Conservation (phyloP, 2,888 invertebrate species). For the Adineta ricciae region DNA sequence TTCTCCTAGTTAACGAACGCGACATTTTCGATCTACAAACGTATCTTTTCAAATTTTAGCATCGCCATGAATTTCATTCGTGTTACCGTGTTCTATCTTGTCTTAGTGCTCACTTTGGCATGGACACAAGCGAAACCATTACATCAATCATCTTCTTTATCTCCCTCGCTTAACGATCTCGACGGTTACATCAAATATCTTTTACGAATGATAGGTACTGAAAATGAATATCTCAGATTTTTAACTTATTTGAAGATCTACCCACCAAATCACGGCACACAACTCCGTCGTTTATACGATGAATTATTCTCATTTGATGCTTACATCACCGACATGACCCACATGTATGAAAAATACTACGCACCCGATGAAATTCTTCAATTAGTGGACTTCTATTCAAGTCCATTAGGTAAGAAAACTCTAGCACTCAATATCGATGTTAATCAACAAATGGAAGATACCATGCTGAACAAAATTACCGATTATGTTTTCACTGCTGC, state of each 20-base stretch:
- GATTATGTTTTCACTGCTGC: neutral
- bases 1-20: neutral
- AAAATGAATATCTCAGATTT: neutral
- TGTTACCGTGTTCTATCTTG: neutral
- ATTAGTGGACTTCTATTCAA: neutral
- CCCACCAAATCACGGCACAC: neutral
- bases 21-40: no score
- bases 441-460: neutral
- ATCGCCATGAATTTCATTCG: neutral
- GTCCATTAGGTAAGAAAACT: neutral
- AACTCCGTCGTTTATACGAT: neutral
- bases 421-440: neutral
- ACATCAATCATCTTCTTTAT: neutral
- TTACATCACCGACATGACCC: neutral
- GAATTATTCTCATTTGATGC: neutral
- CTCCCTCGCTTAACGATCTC: neutral
- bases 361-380: neutral
- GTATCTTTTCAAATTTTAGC: neutral
- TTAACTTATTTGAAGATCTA: neutral
- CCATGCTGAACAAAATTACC: neutral
- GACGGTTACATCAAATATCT: neutral
- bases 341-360: neutral
- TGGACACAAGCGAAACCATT: neutral
- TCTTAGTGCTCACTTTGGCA: neutral
- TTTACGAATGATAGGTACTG: neutral